phyloP scores from a whole-genome alignment of 2,113 vertebrate species.

The Silurus glanis region DNA sequence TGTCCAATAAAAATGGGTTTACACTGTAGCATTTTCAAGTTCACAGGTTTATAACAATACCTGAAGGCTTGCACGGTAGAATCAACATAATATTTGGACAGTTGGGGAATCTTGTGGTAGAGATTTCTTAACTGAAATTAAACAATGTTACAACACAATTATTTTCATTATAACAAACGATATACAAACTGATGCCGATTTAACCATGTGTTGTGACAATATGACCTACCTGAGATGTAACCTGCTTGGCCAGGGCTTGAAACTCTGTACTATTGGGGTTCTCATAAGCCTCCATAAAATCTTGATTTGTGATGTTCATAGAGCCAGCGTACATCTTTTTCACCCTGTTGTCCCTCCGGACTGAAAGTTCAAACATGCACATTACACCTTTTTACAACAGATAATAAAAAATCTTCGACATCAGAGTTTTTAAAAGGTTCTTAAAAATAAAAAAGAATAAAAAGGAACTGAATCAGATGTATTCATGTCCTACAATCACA shows the following conservation, averaged over 20 bases:
- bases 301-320: conserved; percentile 72
- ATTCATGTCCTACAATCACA: background rate
- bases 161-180: background rate
- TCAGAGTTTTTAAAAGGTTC: background rate
- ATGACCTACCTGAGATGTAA: conserved; percentile 64
- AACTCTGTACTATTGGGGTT: conserved; percentile 65
- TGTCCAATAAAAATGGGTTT: background rate
- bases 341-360: conserved; percentile 59
- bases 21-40: background rate
- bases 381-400: background rate
- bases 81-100: conserved; percentile 67
- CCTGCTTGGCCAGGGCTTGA: conserved; percentile 62
- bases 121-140: conserved; percentile 65
- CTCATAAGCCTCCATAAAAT: conserved; percentile 66
- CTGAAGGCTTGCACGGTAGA: conserved; percentile 75
- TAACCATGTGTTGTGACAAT: conserved; percentile 53
- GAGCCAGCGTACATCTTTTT: conserved; percentile 72
- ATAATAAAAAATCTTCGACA: background rate
- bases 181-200: background rate
- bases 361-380: conserved; percentile 54
- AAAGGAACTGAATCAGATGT: background rate
- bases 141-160: background rate
- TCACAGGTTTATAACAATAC: conserved; percentile 49
- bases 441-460: too few species aligned
- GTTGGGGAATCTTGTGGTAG: conserved; percentile 58